Base-by-base conservation (phyloP, 2,797 vertebrate species). In the Fundulus diaphanus region DNA sequence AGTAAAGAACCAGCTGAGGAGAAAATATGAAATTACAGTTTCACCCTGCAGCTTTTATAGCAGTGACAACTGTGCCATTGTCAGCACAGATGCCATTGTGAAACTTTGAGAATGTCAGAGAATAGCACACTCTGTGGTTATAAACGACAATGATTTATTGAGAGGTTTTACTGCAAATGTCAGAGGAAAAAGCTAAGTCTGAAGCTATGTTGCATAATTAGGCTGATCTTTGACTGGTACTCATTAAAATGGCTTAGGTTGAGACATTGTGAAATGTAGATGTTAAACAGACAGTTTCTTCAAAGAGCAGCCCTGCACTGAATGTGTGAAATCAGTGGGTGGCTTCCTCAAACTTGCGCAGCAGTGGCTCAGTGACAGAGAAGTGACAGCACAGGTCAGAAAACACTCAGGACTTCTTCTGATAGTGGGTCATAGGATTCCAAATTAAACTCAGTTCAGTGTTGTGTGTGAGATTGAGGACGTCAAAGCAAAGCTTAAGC, bases 1-100 rank as follows among this genome's bases (percentile, higher is more conserved):
- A 75, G 70, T 87, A 82, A 92, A 77, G 81, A 91, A 82, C 69
- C 65, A 74, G 79, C 79, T 82, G 80, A 84, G 82, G 83, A 57
- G 84, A 82, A 81, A 76, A 74, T 72, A 82, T 79, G 74, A 74
- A 79, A 80, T 42, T 70, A 65, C 75, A 74, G 59, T 78, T 75
- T 78, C 68, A 48, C 80, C 84, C 85, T 68, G 78, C 63, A 87
- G 90, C 83, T 70, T 57, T 24, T 66, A 73, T 37, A 70, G 69
- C 72, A 70, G 76, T 67, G 54, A 72, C 40, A 67, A 73, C 49
- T 73, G 63, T 76, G 69, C 71, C 71, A 75, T 80, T 82, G 79
- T 88, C 77, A 63, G 49, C 71, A 66, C 59, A 78, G 80, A 72
- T 74, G 74, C 82, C 78, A 68, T 71, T 71, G 76, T 65, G 61